Percentiles rank a stretch among this genome's conserved stretches.
Conservation (phyloP, 2,797 vertebrate genomes). For the Cheirogaleus major region DNA sequence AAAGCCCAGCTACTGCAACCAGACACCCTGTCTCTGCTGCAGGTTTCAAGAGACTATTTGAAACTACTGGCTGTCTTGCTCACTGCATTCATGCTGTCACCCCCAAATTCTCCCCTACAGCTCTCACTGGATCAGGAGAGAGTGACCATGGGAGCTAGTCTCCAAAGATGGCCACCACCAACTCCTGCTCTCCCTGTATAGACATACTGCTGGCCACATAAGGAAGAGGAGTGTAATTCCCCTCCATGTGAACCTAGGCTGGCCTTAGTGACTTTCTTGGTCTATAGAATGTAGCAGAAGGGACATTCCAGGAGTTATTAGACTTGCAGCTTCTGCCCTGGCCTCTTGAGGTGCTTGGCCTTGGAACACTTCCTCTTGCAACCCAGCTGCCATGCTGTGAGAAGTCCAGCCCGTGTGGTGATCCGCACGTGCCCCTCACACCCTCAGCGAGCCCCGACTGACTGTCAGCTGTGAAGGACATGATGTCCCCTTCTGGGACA, state of each 20-base stretch:
- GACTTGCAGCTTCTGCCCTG: not conserved
- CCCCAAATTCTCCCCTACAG: not conserved
- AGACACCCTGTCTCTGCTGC: not conserved
- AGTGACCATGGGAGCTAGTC: not conserved
- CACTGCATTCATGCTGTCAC: not conserved
- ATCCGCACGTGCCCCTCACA: accelerated
- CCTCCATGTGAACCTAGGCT: not conserved
- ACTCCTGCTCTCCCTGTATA: not conserved
- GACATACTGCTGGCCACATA: not conserved
- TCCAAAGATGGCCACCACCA: not conserved
- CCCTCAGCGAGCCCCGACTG: not conserved
- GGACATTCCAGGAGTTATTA: not conserved
- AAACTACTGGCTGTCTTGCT: not conserved
- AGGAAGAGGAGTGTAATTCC: not conserved
- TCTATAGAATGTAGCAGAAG: not conserved
- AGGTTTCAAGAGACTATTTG: not conserved
- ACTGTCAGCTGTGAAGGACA: not conserved
- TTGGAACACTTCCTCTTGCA: not conserved
- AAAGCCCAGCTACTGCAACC: not conserved
- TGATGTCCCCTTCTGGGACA: not conserved
- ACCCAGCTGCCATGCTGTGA: not conserved
- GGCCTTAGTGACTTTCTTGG: not conserved
- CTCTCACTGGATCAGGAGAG: not conserved
- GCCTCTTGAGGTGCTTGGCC: not conserved
- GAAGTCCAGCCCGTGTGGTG: not conserved